Conservation (phyloP, 2,888 invertebrate genomes). For the Beris morrisii region DNA sequence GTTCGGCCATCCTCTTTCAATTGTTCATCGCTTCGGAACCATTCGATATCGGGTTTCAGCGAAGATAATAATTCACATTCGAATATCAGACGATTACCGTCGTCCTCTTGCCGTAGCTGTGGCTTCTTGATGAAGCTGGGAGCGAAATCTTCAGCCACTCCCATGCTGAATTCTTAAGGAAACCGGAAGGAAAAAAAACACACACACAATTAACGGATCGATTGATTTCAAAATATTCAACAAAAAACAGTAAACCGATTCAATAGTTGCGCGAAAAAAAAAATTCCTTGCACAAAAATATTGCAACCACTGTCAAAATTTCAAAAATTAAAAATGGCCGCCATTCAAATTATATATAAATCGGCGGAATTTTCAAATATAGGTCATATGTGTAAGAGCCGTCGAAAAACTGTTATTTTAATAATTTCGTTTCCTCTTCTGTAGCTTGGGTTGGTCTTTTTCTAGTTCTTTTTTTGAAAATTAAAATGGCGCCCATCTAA, state of each 20-base stretch:
- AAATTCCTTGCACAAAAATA: too few relatives aligned
- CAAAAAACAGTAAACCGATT: neutral
- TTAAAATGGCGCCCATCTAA: too few relatives aligned
- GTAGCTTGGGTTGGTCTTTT: too few relatives aligned
- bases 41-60: constrained; percentile 88
- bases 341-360: too few relatives aligned
- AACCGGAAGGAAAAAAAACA: neutral
- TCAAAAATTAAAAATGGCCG: too few relatives aligned
- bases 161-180: constrained; percentile 45
- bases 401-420: too few relatives aligned
- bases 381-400: too few relatives aligned
- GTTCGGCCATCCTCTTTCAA: constrained; percentile 83
- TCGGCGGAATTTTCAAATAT: too few relatives aligned
- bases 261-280: too few relatives aligned
- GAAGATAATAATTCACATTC: constrained; percentile 87
- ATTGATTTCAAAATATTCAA: neutral
- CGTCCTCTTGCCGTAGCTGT: constrained; percentile 93
- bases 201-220: neutral
- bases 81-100: constrained; percentile 92
- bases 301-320: too few relatives aligned
- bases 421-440: too few relatives aligned
- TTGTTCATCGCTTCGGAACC: constrained; percentile 87
- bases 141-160: constrained; percentile 82
- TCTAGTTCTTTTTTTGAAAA: too few relatives aligned
- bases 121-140: constrained; percentile 99